Evolutionary conservation across 2,888 invertebrate genomes (phyloP).

Genomic region (Meliscaeva auricollis): DNA sequence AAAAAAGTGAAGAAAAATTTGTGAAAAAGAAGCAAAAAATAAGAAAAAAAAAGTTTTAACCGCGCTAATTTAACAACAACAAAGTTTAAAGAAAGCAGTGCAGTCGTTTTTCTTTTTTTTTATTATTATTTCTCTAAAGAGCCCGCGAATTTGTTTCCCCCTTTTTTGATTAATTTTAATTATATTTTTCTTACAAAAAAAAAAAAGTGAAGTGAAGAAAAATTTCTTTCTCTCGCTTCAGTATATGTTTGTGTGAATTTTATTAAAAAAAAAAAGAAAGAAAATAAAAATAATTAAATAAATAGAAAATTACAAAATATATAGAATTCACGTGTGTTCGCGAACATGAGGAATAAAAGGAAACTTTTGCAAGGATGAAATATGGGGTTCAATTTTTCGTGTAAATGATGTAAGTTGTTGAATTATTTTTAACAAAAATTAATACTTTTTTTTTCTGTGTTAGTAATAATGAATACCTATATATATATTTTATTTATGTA

Average conservation of each 20-base stretch:
- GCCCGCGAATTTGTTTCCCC: constrained; percentile 57
- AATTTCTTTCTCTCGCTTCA: constrained; percentile 32
- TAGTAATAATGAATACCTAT: no score
- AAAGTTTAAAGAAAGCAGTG: constrained; percentile 64
- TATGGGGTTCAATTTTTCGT: constrained; percentile 54
- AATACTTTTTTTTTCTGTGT: background rate
- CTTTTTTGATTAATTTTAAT: constrained; percentile 46
- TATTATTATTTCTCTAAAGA: constrained; percentile 10
- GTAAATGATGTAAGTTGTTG: constrained; percentile 70
- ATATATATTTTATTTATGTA: background rate
- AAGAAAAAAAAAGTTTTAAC: constrained; percentile 58
- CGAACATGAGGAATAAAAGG: constrained; percentile 72
- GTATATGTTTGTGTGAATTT: constrained; percentile 59
- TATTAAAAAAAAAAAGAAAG: background rate
- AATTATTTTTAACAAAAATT: constrained; percentile 6
- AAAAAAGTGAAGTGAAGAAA: constrained; percentile 22
- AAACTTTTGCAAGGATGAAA: constrained; percentile 68
- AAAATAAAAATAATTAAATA: constrained; percentile 8
- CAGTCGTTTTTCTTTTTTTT: constrained; percentile 49
- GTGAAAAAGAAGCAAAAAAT: constrained; percentile 53
- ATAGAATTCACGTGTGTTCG: constrained; percentile 61
- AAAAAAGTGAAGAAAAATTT: constrained; percentile 71
- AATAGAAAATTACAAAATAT: constrained; percentile 28
- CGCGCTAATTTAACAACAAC: constrained; percentile 74
- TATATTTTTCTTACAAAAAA: constrained; percentile 16